A percentile compares a stretch with the other conserved stretches of the same genome.
These are phyloP conservation scores for Bombus waltoni DNA, from an alignment of 1,140 invertebrate genomes.

Conservation along the genomic window DNA sequence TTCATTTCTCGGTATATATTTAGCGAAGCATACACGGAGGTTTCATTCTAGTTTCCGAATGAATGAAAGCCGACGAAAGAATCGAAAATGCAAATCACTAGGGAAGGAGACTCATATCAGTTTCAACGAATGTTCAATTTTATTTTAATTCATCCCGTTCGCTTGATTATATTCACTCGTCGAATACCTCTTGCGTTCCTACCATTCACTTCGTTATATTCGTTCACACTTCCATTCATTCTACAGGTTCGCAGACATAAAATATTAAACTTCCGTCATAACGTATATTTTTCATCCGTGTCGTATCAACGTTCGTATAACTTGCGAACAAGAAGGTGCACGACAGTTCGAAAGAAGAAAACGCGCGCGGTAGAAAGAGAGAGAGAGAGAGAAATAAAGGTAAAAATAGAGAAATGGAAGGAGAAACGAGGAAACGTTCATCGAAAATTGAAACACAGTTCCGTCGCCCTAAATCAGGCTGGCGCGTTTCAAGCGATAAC, in stretches of 20 bases:
- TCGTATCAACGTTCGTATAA: neutral
- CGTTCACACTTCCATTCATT: neutral
- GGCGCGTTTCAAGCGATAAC: constrained; percentile 28
- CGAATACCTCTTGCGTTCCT: neutral
- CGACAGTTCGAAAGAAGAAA: neutral
- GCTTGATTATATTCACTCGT: neutral
- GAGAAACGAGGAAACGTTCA: neutral
- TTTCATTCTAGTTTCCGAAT: neutral
- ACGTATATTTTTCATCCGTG: neutral
- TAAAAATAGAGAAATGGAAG: neutral
- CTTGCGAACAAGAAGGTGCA: neutral
- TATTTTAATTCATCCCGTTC: neutral
- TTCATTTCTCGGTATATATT: neutral
- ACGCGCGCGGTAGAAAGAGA: neutral
- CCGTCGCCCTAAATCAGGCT: neutral
- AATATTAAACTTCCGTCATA: neutral
- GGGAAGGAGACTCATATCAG: neutral
- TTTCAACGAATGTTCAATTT: neutral
- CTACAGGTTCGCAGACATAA: neutral
- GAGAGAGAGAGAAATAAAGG: neutral
- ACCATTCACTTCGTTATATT: neutral
- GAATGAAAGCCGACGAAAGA: neutral
- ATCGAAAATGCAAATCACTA: neutral
- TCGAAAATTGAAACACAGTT: constrained; percentile 21
- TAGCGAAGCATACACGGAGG: neutral